These are phyloP conservation scores for Drosophila auraria DNA, from an alignment of 1,140 invertebrate genomes.

Conservation along the genomic window DNA sequence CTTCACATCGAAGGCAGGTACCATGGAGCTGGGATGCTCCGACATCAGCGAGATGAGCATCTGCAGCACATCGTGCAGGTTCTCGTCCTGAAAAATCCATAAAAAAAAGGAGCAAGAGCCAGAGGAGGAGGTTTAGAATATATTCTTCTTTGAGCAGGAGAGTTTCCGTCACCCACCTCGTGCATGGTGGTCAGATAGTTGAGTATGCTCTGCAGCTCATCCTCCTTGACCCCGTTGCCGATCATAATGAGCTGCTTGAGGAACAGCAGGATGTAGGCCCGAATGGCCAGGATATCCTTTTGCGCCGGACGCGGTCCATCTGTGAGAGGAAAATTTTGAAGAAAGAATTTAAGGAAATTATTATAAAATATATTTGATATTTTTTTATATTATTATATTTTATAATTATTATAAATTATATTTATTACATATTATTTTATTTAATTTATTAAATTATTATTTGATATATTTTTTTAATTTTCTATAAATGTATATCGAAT, in stretches of 20 bases:
- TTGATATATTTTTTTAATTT: neutral
- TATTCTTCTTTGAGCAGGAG: neutral
- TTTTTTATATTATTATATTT: too few relatives aligned
- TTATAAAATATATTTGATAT: too few relatives aligned
- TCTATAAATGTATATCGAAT: neutral
- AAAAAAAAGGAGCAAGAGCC: neutral
- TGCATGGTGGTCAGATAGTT: conserved; percentile 99
- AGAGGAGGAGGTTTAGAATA: neutral
- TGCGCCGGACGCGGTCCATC: conserved; percentile 96
- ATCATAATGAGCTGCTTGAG: conserved; percentile 98
- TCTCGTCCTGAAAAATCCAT: conserved; percentile 92
- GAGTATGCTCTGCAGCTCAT: conserved; percentile 98
- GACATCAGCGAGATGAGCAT: conserved; percentile 98
- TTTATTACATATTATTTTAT: too few relatives aligned
- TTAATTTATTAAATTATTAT: neutral
- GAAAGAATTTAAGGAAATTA: neutral
- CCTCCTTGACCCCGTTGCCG: conserved; percentile 98
- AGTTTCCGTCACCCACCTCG: conserved; percentile 88
- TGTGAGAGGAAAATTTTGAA: conserved; percentile 72
- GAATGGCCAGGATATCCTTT: conserved; percentile 96
- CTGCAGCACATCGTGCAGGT: conserved; percentile 98
- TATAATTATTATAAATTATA: too few relatives aligned
- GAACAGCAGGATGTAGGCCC: conserved; percentile 97
- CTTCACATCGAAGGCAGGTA: conserved; percentile 99
- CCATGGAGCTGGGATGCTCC: conserved; percentile 99